These are phyloP conservation scores for Drosophila prostipennis DNA, from an alignment of 2,888 invertebrate species.

Conservation along the genomic window DNA sequence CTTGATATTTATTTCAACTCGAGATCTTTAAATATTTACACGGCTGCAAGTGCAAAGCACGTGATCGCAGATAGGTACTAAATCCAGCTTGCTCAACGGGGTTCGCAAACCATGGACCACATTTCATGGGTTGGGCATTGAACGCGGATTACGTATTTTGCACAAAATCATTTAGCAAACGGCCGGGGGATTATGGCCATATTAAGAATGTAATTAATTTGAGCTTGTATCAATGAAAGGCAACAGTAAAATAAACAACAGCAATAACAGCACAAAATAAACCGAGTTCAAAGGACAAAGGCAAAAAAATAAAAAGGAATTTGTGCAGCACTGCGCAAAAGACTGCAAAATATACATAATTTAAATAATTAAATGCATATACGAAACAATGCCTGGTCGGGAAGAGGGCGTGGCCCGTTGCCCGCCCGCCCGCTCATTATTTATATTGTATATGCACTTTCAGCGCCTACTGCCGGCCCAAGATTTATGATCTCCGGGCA, in stretches of 20 bases:
- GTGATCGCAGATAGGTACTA: slow-evolving; percentile 15
- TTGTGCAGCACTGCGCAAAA: slow-evolving; percentile 49
- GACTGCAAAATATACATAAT: slow-evolving; percentile 24
- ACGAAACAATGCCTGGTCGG: slow-evolving; percentile 40
- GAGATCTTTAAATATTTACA: slow-evolving; percentile 15
- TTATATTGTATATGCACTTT: slow-evolving; percentile 54
- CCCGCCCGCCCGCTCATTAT: slow-evolving; percentile 57
- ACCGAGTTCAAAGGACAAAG: slow-evolving; percentile 49
- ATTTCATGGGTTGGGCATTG: slow-evolving; percentile 19
- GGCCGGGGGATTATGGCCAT: slow-evolving; percentile 59
- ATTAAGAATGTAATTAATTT: slow-evolving; percentile 78
- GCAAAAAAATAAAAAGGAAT: slow-evolving; percentile 29
- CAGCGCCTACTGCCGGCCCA: slow-evolving; percentile 53
- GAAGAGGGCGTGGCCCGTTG: slow-evolving; percentile 51
- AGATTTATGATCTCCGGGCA: slow-evolving; percentile 22
- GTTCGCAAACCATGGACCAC: slow-evolving; percentile 18
- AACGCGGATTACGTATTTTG: slow-evolving; percentile 21
- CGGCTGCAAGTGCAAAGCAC: slow-evolving; percentile 12
- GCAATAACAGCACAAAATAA: slow-evolving; percentile 33
- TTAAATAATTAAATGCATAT: slow-evolving; percentile 69
- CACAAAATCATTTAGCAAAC: slow-evolving; percentile 65
- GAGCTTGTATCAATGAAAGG: slow-evolving; percentile 60
- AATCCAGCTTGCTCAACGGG: not conserved
- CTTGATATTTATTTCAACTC: slow-evolving; percentile 24
- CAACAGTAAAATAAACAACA: slow-evolving; percentile 47